These are phyloP conservation scores for Watsonalla cultraria DNA, from an alignment of 2,888 invertebrate genomes.

Conservation along the genomic window DNA sequence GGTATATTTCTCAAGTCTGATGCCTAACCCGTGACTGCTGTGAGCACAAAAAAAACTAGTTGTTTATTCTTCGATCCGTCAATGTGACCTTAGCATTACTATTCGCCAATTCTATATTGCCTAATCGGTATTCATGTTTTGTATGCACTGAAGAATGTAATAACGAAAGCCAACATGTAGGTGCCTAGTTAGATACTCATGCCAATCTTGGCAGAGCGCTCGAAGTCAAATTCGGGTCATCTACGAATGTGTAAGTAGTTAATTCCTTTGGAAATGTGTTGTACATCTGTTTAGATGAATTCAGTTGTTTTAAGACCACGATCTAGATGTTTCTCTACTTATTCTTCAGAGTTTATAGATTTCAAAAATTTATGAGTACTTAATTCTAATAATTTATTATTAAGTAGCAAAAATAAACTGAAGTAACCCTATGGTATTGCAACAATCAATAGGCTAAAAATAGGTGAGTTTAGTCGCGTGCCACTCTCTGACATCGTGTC, in stretches of 20 bases:
- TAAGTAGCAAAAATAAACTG: no score
- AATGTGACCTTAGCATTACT: constrained; percentile 25
- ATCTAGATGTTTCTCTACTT: no score
- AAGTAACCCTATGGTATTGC: constrained; percentile 3
- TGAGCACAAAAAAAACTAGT: no score
- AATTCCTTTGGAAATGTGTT: constrained; percentile 31
- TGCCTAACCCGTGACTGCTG: no score
- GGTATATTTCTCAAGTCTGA: no score
- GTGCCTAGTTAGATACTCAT: constrained; percentile 35
- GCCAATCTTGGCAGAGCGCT: constrained; percentile 56
- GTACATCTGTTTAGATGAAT: constrained; percentile 25
- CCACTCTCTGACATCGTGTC: constrained; percentile 37
- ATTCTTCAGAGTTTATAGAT: no score
- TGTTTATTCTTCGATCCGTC: constrained; percentile 10
- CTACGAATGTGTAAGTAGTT: constrained; percentile 31
- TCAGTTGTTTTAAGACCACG: not conserved
- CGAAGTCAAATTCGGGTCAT: constrained; percentile 57
- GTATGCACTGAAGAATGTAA: constrained; percentile 18
- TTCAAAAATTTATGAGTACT: no score
- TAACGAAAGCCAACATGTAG: constrained; percentile 29
- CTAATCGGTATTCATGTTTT: not conserved
- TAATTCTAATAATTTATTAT: no score
- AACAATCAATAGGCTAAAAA: constrained; percentile 40
- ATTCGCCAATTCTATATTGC: no score
- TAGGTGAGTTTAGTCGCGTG: constrained; percentile 53